Conservation (phyloP, 2,113 vertebrate species). For the Austrofundulus limnaeus region DNA sequence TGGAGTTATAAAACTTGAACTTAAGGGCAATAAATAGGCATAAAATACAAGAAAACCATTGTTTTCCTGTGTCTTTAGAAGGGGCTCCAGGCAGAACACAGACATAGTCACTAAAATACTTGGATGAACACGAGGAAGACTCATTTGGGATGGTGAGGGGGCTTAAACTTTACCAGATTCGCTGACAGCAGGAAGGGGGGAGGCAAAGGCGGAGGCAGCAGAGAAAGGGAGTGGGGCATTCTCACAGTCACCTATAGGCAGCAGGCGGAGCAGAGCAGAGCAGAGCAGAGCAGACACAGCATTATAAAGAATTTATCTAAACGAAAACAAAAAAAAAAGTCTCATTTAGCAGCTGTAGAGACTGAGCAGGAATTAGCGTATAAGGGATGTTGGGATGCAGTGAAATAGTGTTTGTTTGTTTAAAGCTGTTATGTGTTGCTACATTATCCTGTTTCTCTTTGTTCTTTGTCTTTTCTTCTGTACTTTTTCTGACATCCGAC, state of each 20-base stretch:
- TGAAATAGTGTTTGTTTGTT: slow-evolving; percentile 2
- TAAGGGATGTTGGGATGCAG: slow-evolving; percentile 22
- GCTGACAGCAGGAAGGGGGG: slow-evolving; percentile 80
- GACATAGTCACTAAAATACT: slow-evolving; percentile 14
- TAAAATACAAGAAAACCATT: slow-evolving; percentile 30
- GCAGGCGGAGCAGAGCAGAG: slow-evolving; percentile 74
- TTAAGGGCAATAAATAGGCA: slow-evolving; percentile 25
- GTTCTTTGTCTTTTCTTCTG: too few relatives aligned
- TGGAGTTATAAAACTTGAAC: slow-evolving; percentile 4
- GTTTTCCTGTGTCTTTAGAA: neutral
- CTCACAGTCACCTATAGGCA: slow-evolving; percentile 82
- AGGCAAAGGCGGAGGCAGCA: slow-evolving; percentile 80
- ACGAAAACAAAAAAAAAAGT: slow-evolving; percentile 7
- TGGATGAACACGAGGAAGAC: slow-evolving; percentile 37
- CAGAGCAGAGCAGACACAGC: slow-evolving; percentile 72
- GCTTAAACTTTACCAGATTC: slow-evolving; percentile 82
- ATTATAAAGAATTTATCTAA: slow-evolving; percentile 68
- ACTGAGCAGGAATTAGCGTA: slow-evolving; percentile 33
- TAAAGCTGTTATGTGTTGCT: neutral
- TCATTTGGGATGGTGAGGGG: slow-evolving; percentile 43
- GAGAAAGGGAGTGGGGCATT: slow-evolving; percentile 79
- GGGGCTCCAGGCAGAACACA: slow-evolving; percentile 23
- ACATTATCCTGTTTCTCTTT: too few relatives aligned
- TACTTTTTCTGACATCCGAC: too few relatives aligned
- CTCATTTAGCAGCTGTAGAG: slow-evolving; percentile 42